phyloP scores from a whole-genome alignment of 2,113 vertebrate genomes.

The Cairina moschata region DNA sequence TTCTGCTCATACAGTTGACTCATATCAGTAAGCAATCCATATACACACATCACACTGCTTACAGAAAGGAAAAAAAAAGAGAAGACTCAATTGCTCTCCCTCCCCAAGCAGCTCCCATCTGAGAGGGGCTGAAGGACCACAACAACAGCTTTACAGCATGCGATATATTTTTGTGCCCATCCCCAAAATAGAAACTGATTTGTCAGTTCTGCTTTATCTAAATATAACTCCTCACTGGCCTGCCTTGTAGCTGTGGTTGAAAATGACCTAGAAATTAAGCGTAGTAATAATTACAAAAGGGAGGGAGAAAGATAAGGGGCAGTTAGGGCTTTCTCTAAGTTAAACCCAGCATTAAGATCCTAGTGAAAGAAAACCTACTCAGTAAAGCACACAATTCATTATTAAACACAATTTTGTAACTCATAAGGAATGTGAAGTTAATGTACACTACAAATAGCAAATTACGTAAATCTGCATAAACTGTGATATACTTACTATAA shows the following conservation, averaged over 20 bases:
- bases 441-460: background rate
- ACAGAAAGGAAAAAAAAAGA: background rate
- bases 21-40: background rate
- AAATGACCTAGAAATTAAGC: conserved; percentile 1
- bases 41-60: background rate
- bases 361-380: background rate
- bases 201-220: background rate
- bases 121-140: background rate
- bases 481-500: background rate
- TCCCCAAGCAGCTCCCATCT: background rate
- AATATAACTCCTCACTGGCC: background rate
- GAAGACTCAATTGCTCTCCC: background rate
- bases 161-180: background rate
- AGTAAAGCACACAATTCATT: background rate
- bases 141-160: background rate
- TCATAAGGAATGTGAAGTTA: background rate
- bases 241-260: background rate
- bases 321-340: background rate
- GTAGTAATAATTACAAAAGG: background rate
- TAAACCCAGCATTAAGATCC: background rate
- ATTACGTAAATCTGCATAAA: background rate
- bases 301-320: background rate
- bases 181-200: background rate
- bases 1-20: conserved; percentile 1
- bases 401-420: background rate